A percentile compares a stretch with the other conserved stretches of the same genome.
Evolutionary conservation across 2,113 vertebrate species (phyloP).

Genomic region (Alethe castanea): DNA sequence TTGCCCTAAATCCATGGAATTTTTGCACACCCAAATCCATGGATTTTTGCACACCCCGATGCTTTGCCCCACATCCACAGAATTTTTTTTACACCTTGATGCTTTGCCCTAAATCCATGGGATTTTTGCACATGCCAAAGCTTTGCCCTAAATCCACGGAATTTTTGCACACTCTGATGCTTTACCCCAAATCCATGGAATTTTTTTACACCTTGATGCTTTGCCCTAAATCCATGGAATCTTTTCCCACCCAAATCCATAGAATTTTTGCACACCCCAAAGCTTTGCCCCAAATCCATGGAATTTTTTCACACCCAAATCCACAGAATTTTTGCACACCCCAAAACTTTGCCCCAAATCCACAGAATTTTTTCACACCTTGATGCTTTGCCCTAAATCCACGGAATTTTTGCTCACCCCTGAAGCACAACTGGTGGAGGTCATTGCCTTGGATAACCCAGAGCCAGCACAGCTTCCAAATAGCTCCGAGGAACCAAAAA

Average conservation of each 20-base stretch:
- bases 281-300: not conserved
- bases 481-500: no score
- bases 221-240: not conserved
- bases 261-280: not conserved
- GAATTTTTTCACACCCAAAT: not conserved
- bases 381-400: rapidly evolving
- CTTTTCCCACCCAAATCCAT: not conserved
- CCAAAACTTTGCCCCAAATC: no score
- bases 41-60: not conserved
- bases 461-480: not conserved
- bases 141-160: not conserved
- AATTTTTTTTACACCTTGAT: rapidly evolving
- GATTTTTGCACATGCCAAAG: rapidly evolving
- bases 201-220: no score
- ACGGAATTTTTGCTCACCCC: not conserved
- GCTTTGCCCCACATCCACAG: not conserved
- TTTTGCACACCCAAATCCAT: not conserved
- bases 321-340: not conserved
- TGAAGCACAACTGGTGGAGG: not conserved
- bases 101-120: not conserved
- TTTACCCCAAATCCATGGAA: not conserved
- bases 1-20: no score
- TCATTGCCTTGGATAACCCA: not conserved
- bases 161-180: rapidly evolving
- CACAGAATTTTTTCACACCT: not conserved